Evolutionary conservation across 2,113 vertebrate genomes (phyloP).

Genomic region (Haemorhous mexicanus): DNA sequence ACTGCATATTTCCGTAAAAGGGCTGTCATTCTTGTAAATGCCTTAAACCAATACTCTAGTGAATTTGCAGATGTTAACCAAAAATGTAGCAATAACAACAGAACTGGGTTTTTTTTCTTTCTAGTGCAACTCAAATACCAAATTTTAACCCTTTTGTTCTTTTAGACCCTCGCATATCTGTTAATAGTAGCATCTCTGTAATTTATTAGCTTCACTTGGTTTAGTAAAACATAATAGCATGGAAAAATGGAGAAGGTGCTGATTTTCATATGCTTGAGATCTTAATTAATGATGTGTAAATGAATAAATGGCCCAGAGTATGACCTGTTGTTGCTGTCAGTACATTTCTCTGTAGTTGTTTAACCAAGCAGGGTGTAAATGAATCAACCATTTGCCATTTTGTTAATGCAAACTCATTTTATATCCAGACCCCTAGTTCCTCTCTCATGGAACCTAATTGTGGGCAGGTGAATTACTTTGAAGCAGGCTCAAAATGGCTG

Average conservation of each 20-base stretch:
- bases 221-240: background rate
- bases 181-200: background rate
- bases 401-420: background rate
- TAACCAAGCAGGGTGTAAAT: background rate
- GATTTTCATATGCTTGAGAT: background rate
- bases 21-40: background rate
- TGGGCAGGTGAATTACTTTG: background rate
- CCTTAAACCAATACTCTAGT: background rate
- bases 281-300: background rate
- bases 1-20: background rate
- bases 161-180: background rate
- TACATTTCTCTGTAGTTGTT: background rate
- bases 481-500: background rate
- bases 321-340: background rate
- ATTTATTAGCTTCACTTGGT: background rate
- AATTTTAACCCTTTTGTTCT: background rate
- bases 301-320: background rate
- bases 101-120: background rate
- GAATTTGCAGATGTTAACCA: slow-evolving; percentile 27
- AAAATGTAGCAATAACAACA: background rate
- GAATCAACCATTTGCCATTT: background rate
- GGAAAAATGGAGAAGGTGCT: background rate
- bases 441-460: background rate
- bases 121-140: background rate
- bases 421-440: background rate